Percentiles rank a stretch among this genome's conserved stretches.
phyloP scores from a whole-genome alignment of 2,797 vertebrate species.

The Anas capensis region DNA sequence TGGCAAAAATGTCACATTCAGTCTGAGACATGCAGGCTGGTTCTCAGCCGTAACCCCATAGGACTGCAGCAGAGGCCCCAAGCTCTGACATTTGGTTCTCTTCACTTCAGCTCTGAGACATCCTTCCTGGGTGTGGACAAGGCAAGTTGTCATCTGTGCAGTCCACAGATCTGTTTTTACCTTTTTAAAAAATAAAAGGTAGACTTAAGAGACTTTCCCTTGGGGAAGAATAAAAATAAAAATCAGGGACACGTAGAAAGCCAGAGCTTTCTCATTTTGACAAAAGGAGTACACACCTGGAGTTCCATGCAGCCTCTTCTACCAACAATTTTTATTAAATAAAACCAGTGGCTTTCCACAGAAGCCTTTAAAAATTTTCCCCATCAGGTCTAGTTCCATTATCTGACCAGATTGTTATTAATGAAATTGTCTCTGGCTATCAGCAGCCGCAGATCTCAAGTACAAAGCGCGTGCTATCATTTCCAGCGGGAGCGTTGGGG shows the following conservation, averaged over 20 bases:
- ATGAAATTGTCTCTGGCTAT: background rate
- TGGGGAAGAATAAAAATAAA: background rate
- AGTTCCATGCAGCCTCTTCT: background rate
- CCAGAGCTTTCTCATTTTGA: background rate
- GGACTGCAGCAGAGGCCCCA: background rate
- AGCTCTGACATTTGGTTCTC: background rate
- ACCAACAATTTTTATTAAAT: background rate
- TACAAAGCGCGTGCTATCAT: rapidly evolving
- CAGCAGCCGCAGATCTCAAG: background rate
- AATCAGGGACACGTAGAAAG: background rate
- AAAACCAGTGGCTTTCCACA: background rate
- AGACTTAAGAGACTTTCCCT: background rate
- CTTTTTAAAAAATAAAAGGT: background rate
- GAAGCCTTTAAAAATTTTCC: background rate
- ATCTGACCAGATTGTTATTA: background rate
- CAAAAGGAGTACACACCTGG: background rate
- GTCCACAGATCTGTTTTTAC: no score
- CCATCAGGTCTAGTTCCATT: background rate
- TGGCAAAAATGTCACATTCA: rapidly evolving
- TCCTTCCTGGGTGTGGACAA: background rate
- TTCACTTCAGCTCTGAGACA: background rate
- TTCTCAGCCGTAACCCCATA: background rate
- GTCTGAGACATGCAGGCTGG: background rate
- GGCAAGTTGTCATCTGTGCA: background rate
- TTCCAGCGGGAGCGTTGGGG: background rate